Percentiles rank a stretch among this genome's conserved stretches.
Conservation (phyloP, 2,113 vertebrate species). For the Brienomyrus longianalis region DNA sequence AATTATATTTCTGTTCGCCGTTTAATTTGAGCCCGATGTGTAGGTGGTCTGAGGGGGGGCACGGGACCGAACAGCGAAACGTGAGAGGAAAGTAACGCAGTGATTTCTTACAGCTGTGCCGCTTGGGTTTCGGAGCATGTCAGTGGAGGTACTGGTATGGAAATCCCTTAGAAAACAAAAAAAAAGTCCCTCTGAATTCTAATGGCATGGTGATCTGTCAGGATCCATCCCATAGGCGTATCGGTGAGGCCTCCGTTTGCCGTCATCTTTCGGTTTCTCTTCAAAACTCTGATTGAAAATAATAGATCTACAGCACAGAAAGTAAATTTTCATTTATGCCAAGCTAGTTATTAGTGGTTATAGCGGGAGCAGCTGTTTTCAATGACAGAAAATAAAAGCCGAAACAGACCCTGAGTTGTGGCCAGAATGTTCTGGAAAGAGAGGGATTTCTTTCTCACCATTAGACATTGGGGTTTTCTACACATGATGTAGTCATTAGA, state of each 20-base stretch:
- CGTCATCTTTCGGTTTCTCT: slow-evolving; percentile 42
- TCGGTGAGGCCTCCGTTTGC: slow-evolving; percentile 48
- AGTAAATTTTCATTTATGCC: slow-evolving; percentile 52
- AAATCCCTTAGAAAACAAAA: background rate
- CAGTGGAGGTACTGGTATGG: slow-evolving; percentile 8
- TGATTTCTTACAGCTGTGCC: slow-evolving; percentile 50
- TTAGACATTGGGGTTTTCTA: slow-evolving; percentile 36
- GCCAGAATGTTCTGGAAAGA: slow-evolving; percentile 51
- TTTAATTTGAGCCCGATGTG: slow-evolving; percentile 44
- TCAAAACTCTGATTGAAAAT: slow-evolving; percentile 57
- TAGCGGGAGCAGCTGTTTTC: slow-evolving; percentile 60
- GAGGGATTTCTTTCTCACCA: slow-evolving; percentile 44
- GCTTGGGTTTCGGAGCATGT: slow-evolving; percentile 45
- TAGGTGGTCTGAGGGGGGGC: slow-evolving; percentile 56
- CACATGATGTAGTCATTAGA: slow-evolving; percentile 24
- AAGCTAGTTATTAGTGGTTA: slow-evolving; percentile 64
- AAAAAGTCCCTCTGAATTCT: slow-evolving; percentile 45
- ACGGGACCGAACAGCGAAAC: slow-evolving; percentile 44
- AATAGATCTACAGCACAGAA: slow-evolving; percentile 56
- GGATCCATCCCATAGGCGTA: slow-evolving; percentile 23
- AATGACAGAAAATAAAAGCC: slow-evolving; percentile 56
- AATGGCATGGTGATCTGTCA: slow-evolving; percentile 40
- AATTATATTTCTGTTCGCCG: slow-evolving; percentile 38
- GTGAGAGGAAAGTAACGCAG: slow-evolving; percentile 41
- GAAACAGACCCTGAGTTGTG: slow-evolving; percentile 28